These are phyloP conservation scores for Vollenhovia emeryi DNA, from an alignment of 1,140 invertebrate genomes.

Conservation along the genomic window DNA sequence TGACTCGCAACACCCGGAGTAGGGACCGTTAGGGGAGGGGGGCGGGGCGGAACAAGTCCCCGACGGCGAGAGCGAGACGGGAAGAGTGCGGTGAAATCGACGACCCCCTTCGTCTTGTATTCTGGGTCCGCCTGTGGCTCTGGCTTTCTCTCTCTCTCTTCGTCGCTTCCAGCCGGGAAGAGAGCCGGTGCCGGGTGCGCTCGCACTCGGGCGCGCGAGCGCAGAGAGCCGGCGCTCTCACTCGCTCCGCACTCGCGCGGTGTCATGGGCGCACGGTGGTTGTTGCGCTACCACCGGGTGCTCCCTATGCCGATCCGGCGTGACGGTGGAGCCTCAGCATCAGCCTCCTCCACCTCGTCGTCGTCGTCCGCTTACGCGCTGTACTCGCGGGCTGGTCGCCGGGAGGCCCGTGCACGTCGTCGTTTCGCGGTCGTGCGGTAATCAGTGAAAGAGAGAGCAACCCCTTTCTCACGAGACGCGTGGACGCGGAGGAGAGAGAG, in stretches of 20 bases:
- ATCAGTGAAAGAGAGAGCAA: slow-evolving; percentile 39
- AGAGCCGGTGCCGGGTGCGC: slow-evolving; percentile 55
- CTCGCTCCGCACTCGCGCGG: slow-evolving; percentile 75
- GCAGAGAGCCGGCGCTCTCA: slow-evolving; percentile 75
- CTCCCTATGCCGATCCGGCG: slow-evolving; percentile 72
- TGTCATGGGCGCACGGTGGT: slow-evolving; percentile 81
- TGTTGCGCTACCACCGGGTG: slow-evolving; percentile 68
- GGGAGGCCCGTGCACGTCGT: slow-evolving; percentile 13
- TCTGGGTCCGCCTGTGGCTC: slow-evolving; percentile 20
- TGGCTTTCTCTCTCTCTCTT: slow-evolving; percentile 9
- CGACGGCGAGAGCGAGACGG: slow-evolving; percentile 26
- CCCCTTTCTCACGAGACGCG: background rate
- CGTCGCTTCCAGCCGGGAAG: slow-evolving; percentile 38
- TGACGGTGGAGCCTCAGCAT: slow-evolving; percentile 36
- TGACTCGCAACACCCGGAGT: slow-evolving; percentile 48
- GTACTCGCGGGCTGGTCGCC: slow-evolving; percentile 10
- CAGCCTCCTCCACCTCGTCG: background rate
- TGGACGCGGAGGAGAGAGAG: background rate
- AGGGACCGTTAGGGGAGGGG: slow-evolving; percentile 52
- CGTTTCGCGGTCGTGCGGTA: slow-evolving; percentile 9
- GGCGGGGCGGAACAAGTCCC: slow-evolving; percentile 64
- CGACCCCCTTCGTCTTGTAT: slow-evolving; percentile 30
- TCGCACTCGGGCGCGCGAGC: slow-evolving; percentile 72
- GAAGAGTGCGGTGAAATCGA: slow-evolving; percentile 37
- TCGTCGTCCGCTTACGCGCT: slow-evolving; percentile 7